These are phyloP conservation scores for Struthio camelus DNA, from an alignment of 2,113 vertebrate genomes.

Conservation along the genomic window DNA sequence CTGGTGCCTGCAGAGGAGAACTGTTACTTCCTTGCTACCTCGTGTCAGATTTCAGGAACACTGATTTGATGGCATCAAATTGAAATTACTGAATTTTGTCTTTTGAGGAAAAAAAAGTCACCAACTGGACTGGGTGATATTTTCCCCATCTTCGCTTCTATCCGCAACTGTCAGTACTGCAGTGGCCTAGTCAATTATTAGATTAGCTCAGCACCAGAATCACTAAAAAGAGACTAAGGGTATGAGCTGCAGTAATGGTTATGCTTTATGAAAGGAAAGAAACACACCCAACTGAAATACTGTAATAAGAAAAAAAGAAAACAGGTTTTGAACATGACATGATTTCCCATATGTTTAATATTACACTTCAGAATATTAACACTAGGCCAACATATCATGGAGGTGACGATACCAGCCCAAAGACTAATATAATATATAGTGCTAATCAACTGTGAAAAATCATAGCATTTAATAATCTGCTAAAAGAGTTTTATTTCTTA, in stretches of 20 bases:
- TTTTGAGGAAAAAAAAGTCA: neutral
- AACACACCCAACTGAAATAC: neutral
- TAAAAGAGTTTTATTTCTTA: neutral
- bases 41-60: neutral
- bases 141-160: neutral
- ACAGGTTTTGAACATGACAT: neutral
- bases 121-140: neutral
- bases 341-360: neutral
- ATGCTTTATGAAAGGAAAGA: neutral
- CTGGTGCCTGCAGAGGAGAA: neutral
- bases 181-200: neutral
- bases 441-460: neutral
- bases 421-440: neutral
- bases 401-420: neutral
- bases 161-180: neutral
- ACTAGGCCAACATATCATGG: too few relatives aligned
- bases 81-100: neutral
- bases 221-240: neutral
- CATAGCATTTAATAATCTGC: neutral
- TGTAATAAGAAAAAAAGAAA: neutral
- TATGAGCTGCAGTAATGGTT: neutral
- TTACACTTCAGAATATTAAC: neutral
- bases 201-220: neutral
- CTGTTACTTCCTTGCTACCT: neutral
- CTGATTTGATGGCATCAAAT: neutral